Percentiles rank a stretch among this genome's conserved stretches.
These are phyloP conservation scores for Cheilosia soror DNA, from an alignment of 2,888 invertebrate species.

Conservation along the genomic window DNA sequence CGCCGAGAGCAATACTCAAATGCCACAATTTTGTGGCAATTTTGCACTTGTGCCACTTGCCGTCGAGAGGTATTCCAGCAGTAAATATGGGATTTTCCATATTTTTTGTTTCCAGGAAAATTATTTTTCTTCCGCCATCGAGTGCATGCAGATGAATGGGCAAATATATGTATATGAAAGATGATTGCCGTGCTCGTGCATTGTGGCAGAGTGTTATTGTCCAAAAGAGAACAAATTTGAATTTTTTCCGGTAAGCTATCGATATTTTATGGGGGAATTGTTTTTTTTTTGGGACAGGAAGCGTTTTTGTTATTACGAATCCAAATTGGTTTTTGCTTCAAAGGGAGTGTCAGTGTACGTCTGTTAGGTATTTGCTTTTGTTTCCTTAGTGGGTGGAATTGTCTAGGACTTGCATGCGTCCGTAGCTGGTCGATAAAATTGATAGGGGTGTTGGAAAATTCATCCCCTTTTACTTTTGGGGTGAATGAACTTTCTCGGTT, in stretches of 20 bases:
- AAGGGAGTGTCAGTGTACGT: background rate
- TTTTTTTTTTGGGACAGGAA: background rate
- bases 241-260: background rate
- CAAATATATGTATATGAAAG: background rate
- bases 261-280: background rate
- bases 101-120: background rate
- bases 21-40: conserved; percentile 33
- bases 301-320: conserved; percentile 27
- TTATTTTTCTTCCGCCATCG: conserved; percentile 6
- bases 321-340: conserved; percentile 39
- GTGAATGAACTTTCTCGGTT: conserved; percentile 12
- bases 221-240: background rate
- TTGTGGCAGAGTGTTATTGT: conserved; percentile 4
- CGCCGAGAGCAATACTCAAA: background rate
- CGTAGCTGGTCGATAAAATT: conserved; percentile 5
- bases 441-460: background rate
- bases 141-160: conserved; percentile 20
- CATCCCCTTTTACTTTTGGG: background rate
- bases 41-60: conserved; percentile 31
- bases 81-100: conserved; percentile 2
- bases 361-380: conserved; percentile 14
- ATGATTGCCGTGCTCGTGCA: background rate
- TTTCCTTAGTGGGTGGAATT: background rate
- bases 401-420: background rate
- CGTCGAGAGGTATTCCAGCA: background rate